Base-by-base conservation (phyloP, 2,888 invertebrate species). In the Patella ulyssiponensis region DNA sequence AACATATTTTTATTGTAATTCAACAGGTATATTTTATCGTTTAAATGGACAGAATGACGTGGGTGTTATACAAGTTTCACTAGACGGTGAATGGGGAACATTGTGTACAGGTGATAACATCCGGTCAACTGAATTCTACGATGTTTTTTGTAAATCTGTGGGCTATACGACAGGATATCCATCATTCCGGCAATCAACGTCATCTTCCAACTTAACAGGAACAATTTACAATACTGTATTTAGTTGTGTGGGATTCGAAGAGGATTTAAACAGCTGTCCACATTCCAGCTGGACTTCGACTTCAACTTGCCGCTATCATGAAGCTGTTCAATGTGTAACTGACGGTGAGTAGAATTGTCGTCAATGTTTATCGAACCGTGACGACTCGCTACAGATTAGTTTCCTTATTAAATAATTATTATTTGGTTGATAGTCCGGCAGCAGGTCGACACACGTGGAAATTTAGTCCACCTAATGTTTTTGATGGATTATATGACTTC, bases 221-320 rank as follows among this genome's bases (percentile, higher is more conserved):
- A 86, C 85, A 14, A 85, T 90, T 3, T 91, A 90, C 84, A 81
- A 84, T 73, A 82, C 85, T 9, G 81, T 81, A 73, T 81, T 88
- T 27, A 85, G 81, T 58, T 88, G 88, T 81, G 84, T 79, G 56
- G 88, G 88, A 0, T 78, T 79, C 9, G 88, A 88, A 76, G 72
- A 53, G 1, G 77, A 79, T 3, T 75, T 88, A 20, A 74, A 83
- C 23, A 79, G 83, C 12, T 88, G 88, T 72, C 83, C 88, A 9
- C 88, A 88, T 76, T 82, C 82, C 20, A 87, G 87, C 1, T 88
- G 86, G 86, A 84, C 81, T 56, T 69, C 78, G 4, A 78, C 83
- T 3, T 71, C 79, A 1, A 78, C 81, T 0, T 73, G 76, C 15
- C 74, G 69, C 17, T 73, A 78, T 11, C 73, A 69, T 70, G 86